Evolutionary conservation across 2,797 vertebrate genomes (phyloP).

Genomic region (Aeoliscus strigatus): DNA sequence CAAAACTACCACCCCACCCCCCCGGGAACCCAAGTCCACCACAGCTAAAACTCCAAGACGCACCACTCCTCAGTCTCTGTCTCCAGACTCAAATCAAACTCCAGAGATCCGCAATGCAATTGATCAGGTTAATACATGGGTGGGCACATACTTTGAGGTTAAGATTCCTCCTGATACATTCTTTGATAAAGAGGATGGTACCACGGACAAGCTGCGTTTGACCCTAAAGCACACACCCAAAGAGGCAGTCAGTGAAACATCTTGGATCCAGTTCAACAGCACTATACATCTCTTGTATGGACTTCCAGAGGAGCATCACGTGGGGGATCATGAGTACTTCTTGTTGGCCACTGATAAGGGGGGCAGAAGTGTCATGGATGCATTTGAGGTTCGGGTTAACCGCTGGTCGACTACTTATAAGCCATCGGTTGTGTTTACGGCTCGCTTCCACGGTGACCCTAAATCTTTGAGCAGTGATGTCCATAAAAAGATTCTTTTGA

Average conservation of each 20-base stretch:
- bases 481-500: slow-evolving; percentile 89
- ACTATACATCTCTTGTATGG: slow-evolving; percentile 97
- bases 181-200: slow-evolving; percentile 92
- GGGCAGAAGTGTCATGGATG: slow-evolving; percentile 87
- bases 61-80: slow-evolving; percentile 77
- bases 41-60: slow-evolving; percentile 77
- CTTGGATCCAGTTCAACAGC: slow-evolving; percentile 98
- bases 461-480: slow-evolving; percentile 80
- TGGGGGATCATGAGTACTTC: slow-evolving; percentile 93
- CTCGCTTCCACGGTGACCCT: slow-evolving; percentile 86
- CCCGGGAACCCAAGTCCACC: slow-evolving; percentile 82
- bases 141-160: slow-evolving; percentile 96
- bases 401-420: slow-evolving; percentile 81
- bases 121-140: slow-evolving; percentile 90
- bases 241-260: slow-evolving; percentile 84
- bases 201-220: slow-evolving; percentile 91
- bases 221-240: slow-evolving; percentile 86
- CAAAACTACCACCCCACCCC: slow-evolving; percentile 80
- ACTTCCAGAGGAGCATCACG: slow-evolving; percentile 82
- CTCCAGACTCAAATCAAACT: slow-evolving; percentile 76
- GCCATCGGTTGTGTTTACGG: slow-evolving; percentile 86
- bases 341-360: slow-evolving; percentile 96
- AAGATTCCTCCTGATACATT: slow-evolving; percentile 96
- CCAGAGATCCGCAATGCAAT: slow-evolving; percentile 90
- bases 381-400: slow-evolving; percentile 92